Evolutionary conservation across 2,113 vertebrate species (phyloP), one percentile per base, ranked within the genome.

Genomic region (Sinocyclocheilus grahami): DNA sequence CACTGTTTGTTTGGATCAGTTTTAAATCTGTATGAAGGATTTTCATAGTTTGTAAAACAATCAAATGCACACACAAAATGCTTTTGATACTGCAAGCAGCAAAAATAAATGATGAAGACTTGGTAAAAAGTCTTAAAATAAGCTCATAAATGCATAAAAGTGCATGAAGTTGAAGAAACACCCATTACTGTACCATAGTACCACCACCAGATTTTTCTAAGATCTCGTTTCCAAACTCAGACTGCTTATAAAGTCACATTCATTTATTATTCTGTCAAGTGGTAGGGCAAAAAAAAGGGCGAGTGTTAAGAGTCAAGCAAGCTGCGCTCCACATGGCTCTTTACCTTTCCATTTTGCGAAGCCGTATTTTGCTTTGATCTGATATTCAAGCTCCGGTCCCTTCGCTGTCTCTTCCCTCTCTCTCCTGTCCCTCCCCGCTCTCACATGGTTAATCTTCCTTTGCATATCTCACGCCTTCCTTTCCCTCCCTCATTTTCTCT

Each of bases 401-500:
- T 78, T 78, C 24, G 3, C 27, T 53, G 9, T 37, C n/a, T 30
- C 83, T 85, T 87, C 53, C 58, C 18, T 51, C 5, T 16, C 13
- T 58, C 27, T 51, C n/a, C 72, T 85, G 37, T 77, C n/a, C 30
- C 42, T 33, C 20, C 39, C 78, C 16, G 20, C 78, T 86, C 71
- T 69, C 42, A 24, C 39, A 33, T 53, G 63, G 3, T 53, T 77
- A 62, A 60, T 33, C 42, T 80, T 82, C 27, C 4, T 71, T 81
- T 83, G 71, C 65, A 71, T 65, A 82, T 67, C 39, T 82, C 39
- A 67, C 62, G 18, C 63, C 30, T 85, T 71, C 78, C 65, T 48
- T 62, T 77, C 60, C 46, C 51, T 82, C 51, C 63, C 8, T 84
- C 6, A 16, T 80, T 82, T 77, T 78, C 39, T 88, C 69, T 53